Evolutionary conservation across 2,797 vertebrate genomes (phyloP), one percentile per base, ranked within the genome.

Genomic region (Sandelia bainsii): DNA sequence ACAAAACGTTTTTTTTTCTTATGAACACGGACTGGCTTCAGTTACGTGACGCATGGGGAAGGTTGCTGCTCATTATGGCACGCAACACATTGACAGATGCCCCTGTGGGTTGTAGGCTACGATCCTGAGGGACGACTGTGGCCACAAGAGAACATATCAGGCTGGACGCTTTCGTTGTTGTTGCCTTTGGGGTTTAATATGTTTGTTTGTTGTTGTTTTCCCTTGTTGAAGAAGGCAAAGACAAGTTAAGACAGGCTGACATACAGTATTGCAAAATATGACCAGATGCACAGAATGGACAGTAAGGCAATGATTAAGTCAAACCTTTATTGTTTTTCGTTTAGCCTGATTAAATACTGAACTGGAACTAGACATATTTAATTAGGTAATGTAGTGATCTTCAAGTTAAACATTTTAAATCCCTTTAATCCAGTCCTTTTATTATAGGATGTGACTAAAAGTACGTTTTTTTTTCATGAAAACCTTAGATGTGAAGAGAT

Each of bases 1-100:
- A 54, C 39, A 40, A 52, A 20, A 52, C 64, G 37, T 19, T 54
- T 40, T 8, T 8, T 6, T 32, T 32, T 52, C 59, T 54, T 20
- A 12, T 3, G 17, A 53, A 5, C 62, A 29, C 16, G 23, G 23
- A 12, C 65, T 39, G 57, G 45, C 40, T 74, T 49, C 56, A 42
- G 66, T 68, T 59, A 8, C 54, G 71, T 66, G 77, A 66, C 56
- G 78, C 79, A 52, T n/a, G 68, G 80, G 44, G 61, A 71, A 46
- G 50, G 57, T 51, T 44, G 77, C 71, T 53, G 77, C 69, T 89
- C 60, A 81, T 83, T 72, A 69, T 69, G 82, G 68, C 74, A 77
- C 63, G 65, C 58, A 56, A 62, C 72, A 63, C 78, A 40, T 29
- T 81, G 77, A 79, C 80, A 83, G 70, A 88, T 69, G 77, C 74